Base-by-base conservation (phyloP, 2,888 invertebrate species). In the Endotricha flammealis region DNA sequence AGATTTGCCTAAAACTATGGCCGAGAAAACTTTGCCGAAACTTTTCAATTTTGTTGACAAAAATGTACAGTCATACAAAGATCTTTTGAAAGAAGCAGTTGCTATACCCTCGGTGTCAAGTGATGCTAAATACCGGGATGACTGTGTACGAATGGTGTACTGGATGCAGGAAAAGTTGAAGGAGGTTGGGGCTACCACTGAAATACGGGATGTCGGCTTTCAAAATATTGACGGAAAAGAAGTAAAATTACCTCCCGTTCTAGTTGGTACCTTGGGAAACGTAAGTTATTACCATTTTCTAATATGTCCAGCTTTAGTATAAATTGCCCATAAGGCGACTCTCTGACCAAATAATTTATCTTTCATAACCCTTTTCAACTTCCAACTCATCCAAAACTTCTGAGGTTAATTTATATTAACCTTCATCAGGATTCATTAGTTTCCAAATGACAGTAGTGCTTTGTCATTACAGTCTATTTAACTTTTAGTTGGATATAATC, bases 41-140 rank as follows among this genome's bases (percentile, higher is more conserved):
- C 54, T 88, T 44, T 88, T 87, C 54, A 95, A 95, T 28, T 90
- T 91, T 59, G 92, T 99, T 41, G 97, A 98, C 62, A 78, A 88
- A 30, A 91, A 97, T 67, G 91, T 92, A 62, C 69, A 77, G 2
- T 87, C 89, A 35, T 99, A 94, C 67, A 93, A 98, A 42, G 83
- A 91, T 30, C 90, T 91, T 43, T 85, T 99, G 38, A 89, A 90
- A 36, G 94, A 96, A 62, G 95, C 94, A 1, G 97, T 99, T 13
- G 95, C 94, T 2, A 98, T 99, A 61, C 93, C 94, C 54, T 97
- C 97, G 3, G 97, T 99, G n/a, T 98, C 98, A 12, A 93, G 95
- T 62, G 96, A 95, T 91, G 90, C 93, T 2, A 92, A 95, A 41
- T 90, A 91, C 46, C 90, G 98, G 29, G 77, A 82, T 9, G 97